These are phyloP conservation scores for Athalia circularis DNA, from an alignment of 2,888 invertebrate species.

Conservation along the genomic window DNA sequence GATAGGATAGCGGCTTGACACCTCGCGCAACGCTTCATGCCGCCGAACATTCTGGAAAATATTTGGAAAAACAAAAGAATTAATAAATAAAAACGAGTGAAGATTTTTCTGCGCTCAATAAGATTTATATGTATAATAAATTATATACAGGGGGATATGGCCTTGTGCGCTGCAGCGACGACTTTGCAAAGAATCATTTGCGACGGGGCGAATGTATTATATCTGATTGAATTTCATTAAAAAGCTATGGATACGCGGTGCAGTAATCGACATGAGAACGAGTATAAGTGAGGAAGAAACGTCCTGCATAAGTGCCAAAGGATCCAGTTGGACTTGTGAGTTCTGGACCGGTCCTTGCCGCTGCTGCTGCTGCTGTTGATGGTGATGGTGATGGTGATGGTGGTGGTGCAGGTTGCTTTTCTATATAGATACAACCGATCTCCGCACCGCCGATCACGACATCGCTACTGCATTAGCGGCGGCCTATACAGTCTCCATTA, in stretches of 20 bases:
- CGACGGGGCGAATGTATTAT: neutral
- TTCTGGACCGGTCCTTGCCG: neutral
- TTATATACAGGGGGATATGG: too few relatives aligned
- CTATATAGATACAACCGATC: slow-evolving; percentile 33
- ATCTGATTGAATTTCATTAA: slow-evolving; percentile 25
- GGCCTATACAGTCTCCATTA: slow-evolving; percentile 72
- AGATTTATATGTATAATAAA: neutral
- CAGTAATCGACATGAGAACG: neutral
- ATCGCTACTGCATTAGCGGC: slow-evolving; percentile 75
- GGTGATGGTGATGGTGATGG: slow-evolving; percentile 17
- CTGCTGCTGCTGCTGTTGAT: neutral
- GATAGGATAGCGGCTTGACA: slow-evolving; percentile 93
- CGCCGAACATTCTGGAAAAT: slow-evolving; percentile 87
- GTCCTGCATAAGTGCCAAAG: too few relatives aligned
- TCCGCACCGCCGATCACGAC: slow-evolving; percentile 59
- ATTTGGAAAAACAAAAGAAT: slow-evolving; percentile 49
- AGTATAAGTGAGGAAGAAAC: neutral
- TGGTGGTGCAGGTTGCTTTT: neutral
- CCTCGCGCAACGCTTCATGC: slow-evolving; percentile 90
- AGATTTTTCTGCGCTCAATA: neutral
- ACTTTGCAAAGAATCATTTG: neutral
- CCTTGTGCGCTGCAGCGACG: too few relatives aligned
- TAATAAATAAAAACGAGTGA: neutral
- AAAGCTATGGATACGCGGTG: slow-evolving; percentile 13
- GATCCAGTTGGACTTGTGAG: neutral